Conservation (phyloP, 1,140 invertebrate genomes). For the Ctenoplectra terminalis region DNA sequence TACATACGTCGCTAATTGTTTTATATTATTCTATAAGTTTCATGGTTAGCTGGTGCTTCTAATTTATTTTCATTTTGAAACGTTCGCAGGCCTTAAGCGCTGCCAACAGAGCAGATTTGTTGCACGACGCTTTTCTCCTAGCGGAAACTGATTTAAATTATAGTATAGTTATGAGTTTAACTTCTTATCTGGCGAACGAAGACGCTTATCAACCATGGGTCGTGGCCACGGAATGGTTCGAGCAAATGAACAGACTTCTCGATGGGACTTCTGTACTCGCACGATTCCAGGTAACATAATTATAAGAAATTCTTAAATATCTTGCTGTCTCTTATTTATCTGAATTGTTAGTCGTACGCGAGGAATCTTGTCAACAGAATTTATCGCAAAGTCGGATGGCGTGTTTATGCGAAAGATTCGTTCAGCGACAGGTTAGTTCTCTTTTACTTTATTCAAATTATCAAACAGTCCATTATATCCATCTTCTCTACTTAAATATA, state of each 20-base stretch:
- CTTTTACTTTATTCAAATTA: too few relatives aligned
- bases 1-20: background rate
- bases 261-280: background rate
- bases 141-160: conserved; percentile 87
- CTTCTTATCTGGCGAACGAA: conserved; percentile 86
- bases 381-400: conserved; percentile 27
- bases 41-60: too few relatives aligned
- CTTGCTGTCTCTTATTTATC: background rate
- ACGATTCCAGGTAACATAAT: conserved; percentile 29
- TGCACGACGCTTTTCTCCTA: conserved; percentile 92
- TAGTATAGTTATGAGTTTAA: conserved; percentile 85
- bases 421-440: conserved; percentile 56
- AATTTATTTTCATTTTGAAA: background rate
- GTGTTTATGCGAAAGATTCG: background rate
- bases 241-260: conserved; percentile 22
- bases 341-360: conserved; percentile 21
- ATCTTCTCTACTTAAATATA: too few relatives aligned
- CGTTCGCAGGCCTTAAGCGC: conserved; percentile 84
- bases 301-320: background rate
- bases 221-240: conserved; percentile 79
- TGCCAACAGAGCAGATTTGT: conserved; percentile 89
- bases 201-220: conserved; percentile 88
- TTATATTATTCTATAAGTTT: background rate
- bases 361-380: conserved; percentile 2
- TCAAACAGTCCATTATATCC: too few relatives aligned